Evolutionary conservation across 2,797 vertebrate genomes (phyloP), one percentile per base, ranked within the genome.

Genomic region (Acanthiza pusilla): DNA sequence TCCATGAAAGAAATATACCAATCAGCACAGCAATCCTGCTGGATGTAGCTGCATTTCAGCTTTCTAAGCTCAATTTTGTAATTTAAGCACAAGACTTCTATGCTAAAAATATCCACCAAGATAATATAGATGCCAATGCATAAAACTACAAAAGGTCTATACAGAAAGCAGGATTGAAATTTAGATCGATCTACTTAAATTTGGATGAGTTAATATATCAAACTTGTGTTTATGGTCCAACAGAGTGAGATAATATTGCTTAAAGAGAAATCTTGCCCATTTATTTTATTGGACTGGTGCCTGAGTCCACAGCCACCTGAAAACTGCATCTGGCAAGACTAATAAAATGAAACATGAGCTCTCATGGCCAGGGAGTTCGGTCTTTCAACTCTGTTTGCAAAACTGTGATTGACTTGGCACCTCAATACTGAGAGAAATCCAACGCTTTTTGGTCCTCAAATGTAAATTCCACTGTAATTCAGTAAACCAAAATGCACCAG

Each of bases 281-380:
- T 77, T 63, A 26, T 70, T 89, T 83, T 45, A 51, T 40, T 81
- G 67, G 47, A 26, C 3, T 47, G 62, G 21, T 3, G 26, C 32
- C 67, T 71, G 47, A 29, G 50, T 85, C 32, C 68, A 85, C 5
- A 26, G 50, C 30, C 85, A 89, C 73, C 82, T 95, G 84, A 87
- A 77, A 84, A 60, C 22, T 88, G 54, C 58, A 72, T 83, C 85
- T 81, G 43, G 62, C 13, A 63, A 79, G 70, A 58, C 25, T 55
- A 77, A 55, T 60, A 73, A 82, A 94, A 70, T 57, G 83, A 78
- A 96, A 90, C 21, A 13, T 26, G 51, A 96, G 62, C 70, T 85
- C 66, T 83, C 68, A 55, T 5, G 12, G 38, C 40, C 42, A 55
- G 50, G 19, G n/a, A 85, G 40, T 54, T 89, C 1, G 11, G 51